Percentiles rank a stretch among this genome's conserved stretches.
These are phyloP conservation scores for Phylloscopus collybita DNA, from an alignment of 2,797 vertebrate genomes.

Conservation along the genomic window DNA sequence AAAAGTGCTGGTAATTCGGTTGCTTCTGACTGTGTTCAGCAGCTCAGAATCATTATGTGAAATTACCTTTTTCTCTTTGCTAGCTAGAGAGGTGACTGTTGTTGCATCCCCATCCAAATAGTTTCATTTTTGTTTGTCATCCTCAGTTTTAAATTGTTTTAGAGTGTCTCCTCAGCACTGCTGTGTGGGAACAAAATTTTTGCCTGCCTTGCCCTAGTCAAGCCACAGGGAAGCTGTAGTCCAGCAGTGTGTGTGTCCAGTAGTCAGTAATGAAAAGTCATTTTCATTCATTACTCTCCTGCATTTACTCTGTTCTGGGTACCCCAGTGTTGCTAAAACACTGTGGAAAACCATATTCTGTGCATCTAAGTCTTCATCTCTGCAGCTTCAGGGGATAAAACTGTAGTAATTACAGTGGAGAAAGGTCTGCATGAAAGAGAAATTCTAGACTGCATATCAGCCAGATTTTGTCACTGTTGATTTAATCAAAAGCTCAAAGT, in stretches of 20 bases:
- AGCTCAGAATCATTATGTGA: neutral
- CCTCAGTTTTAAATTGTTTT: neutral
- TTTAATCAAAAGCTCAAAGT: slow-evolving; percentile 40
- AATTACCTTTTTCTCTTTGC: neutral
- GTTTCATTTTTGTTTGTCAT: neutral
- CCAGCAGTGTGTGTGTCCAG: slow-evolving; percentile 33
- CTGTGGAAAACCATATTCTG: neutral
- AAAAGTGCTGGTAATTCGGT: neutral
- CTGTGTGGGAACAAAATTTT: slow-evolving; percentile 17
- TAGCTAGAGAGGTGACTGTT: neutral
- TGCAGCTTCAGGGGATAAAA: slow-evolving; percentile 44
- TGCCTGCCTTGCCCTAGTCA: slow-evolving; percentile 1
- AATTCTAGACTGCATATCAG: neutral
- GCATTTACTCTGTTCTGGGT: slow-evolving; percentile 1
- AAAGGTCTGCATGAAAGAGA: slow-evolving; percentile 6
- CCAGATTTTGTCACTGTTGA: slow-evolving; percentile 33
- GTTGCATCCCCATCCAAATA: neutral
- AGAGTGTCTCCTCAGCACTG: neutral
- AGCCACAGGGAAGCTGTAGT: neutral
- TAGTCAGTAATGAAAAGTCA: slow-evolving; percentile 31
- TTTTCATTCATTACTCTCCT: slow-evolving; percentile 16
- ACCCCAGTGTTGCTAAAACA: neutral
- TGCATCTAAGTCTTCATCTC: neutral
- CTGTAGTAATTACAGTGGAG: neutral
- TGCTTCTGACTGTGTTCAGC: neutral